Conservation (phyloP, 2,113 vertebrate genomes). For the Notothenia coriiceps region DNA sequence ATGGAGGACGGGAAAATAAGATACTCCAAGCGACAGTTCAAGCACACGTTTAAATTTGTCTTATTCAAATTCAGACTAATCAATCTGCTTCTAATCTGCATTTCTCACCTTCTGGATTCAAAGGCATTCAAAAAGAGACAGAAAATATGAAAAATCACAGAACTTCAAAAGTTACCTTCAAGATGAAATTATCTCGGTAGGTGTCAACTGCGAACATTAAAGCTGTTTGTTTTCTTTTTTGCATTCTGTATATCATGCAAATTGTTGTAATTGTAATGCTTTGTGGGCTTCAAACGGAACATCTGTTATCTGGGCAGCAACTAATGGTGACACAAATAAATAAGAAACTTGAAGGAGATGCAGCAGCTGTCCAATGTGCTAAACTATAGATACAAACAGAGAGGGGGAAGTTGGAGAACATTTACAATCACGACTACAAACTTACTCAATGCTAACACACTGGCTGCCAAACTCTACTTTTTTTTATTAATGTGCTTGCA, state of each 20-base stretch:
- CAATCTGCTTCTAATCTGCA: background rate
- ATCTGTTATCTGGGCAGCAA: conserved; percentile 50
- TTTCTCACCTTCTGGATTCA: background rate
- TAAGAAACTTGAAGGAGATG: conserved; percentile 38
- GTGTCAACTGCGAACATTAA: background rate
- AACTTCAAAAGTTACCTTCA: background rate
- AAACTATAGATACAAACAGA: conserved; percentile 1
- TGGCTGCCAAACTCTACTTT: background rate
- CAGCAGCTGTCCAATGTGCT: conserved; percentile 49
- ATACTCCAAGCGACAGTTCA: background rate
- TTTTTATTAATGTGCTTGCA: no score
- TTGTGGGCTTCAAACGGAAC: conserved; percentile 31
- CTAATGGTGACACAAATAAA: conserved; percentile 45
- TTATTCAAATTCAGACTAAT: background rate
- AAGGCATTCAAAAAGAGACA: background rate
- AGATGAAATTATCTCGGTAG: background rate
- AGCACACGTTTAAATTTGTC: conserved; percentile 4
- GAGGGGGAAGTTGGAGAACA: background rate
- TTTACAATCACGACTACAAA: conserved; percentile 9
- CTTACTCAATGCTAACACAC: background rate
- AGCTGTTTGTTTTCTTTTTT: background rate
- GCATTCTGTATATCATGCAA: conserved; percentile 6
- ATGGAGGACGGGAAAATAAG: conserved; percentile 32
- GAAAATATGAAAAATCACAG: background rate
- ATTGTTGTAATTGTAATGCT: conserved; percentile 20